Conservation (phyloP, 30 jellyfish, hydroid and myxozoan genomes). For the Aurelia aurita region DNA sequence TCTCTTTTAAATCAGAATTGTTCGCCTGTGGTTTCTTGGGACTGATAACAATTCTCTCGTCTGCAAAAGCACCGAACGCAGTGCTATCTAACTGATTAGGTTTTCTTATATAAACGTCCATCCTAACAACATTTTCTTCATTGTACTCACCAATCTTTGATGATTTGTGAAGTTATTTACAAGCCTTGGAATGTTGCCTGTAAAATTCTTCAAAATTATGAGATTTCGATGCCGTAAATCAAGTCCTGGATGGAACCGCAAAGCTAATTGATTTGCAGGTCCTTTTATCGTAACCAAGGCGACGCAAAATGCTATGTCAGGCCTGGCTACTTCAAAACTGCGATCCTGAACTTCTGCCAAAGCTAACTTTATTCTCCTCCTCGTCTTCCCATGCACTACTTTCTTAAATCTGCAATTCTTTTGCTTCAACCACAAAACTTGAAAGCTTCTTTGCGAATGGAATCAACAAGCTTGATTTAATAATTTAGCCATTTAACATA, state of each 20-base stretch:
- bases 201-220: too few relatives aligned
- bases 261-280: conserved; percentile 46
- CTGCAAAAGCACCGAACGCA: conserved; percentile 38
- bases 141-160: too few relatives aligned
- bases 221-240: neutral
- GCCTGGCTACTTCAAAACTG: too few relatives aligned
- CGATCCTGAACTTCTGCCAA: too few relatives aligned
- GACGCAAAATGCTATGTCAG: neutral
- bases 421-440: too few relatives aligned
- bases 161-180: too few relatives aligned
- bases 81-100: conserved; percentile 40
- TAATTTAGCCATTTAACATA: too few relatives aligned
- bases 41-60: conserved; percentile 12
- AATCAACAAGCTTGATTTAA: too few relatives aligned
- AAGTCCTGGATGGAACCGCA: conserved; percentile 17
- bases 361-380: too few relatives aligned
- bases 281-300: conserved; percentile 45
- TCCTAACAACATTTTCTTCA: neutral
- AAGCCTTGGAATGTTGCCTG: neutral
- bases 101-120: conserved; percentile 53
- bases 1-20: conserved; percentile 7
- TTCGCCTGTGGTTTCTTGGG: conserved; percentile 43
- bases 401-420: too few relatives aligned
- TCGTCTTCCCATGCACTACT: too few relatives aligned
- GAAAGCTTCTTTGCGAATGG: too few relatives aligned